Base-by-base conservation (phyloP, 64 coral and sea anemone genomes). In the Porites lutea region DNA sequence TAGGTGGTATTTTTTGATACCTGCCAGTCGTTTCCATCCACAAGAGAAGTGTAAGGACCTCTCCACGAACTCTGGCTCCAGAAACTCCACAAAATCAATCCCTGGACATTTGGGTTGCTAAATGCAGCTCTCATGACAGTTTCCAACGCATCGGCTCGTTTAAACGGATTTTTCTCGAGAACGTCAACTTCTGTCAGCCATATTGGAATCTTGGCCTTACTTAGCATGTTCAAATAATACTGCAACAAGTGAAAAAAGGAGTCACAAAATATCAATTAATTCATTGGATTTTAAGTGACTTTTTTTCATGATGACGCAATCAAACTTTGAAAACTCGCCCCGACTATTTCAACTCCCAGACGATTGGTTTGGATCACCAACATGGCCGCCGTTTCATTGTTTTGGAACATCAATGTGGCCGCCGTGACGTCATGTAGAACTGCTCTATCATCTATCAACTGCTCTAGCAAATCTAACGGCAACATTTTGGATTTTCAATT, bases 101-200 rank as follows among this genome's bases (percentile, higher is more conserved):
- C 95, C 12, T 77, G 67, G 3, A 97, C 95, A 15, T 52, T 79
- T 13, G 92, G 95, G 52, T 90, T 92, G 72, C 95, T 94, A 45
- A 97, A 97, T 13, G 95, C 88, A 45, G 71, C 75, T 12, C 95
- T 82, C 95, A 97, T 97, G 51, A 97, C 67, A 43, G 60, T 77
- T 67, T 97, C 95, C 45, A 94, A 82, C 81, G 76, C 88, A 55
- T 97, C 88, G 3, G 95, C 95, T 20, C 95, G 54, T 70, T 91
- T 87, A 19, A 52, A 23, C 2, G 77, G 73, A 37, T 97, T 60
- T 59, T 72, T 71, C 16, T 97, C 89, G n/a, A 97, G 82, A 85
- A 97, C 84, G 60, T 97, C 95, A 0, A 97, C 91, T 84, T 97
- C 95, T 43, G 95, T 97, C 59, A 97, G 27, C 95, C 95, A 97